Evolutionary conservation across 2,888 invertebrate genomes (phyloP), one percentile per base, ranked within the genome.

Genomic region (Leucophenga montana): DNA sequence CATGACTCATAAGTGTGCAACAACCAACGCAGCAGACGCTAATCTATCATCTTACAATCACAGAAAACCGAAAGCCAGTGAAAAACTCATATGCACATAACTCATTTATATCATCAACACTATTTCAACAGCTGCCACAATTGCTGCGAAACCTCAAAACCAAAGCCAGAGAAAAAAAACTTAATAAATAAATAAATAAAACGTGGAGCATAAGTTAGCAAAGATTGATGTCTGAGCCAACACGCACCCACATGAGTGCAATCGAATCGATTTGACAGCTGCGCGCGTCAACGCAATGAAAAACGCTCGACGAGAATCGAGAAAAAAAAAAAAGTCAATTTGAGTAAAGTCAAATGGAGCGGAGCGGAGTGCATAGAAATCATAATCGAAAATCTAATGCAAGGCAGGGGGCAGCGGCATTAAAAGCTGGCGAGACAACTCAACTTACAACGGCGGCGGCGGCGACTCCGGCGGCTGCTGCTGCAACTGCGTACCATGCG

Each of bases 401-500:
- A 50, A 16, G 50, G 11, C 39, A n/a, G n/a, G 18, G n/a, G 6
- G n/a, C n/a, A n/a, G n/a, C n/a, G n/a, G n/a, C n/a, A n/a, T n/a
- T n/a, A n/a, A n/a, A n/a, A 39, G 20, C 22, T n/a, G 27, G 27
- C 22, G 20, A 64, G 48, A 64, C 62, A 64, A 64, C 62, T 64
- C 48, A 64, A 64, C 56, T 66, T 66, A 20, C 39, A 13, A 6
- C 48, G 14, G 20, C 48, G n/a, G 22, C 20, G 59, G 13, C 27
- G 16, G n/a, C 56, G 53, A 22, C 39, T 8, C 6, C 64, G 14
- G 20, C 22, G n/a, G 22, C 20, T 20, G 11, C 33, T 16, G 13
- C 22, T 5, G 39, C 57, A 13, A n/a, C 18, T 22, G 67, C 39
- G 18, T 62, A 33, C 18, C 9, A 76, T 71, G 69, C 54, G 77